Conservation (phyloP, 2,888 invertebrate genomes). For the Poecilobothrus nobilitatus region DNA sequence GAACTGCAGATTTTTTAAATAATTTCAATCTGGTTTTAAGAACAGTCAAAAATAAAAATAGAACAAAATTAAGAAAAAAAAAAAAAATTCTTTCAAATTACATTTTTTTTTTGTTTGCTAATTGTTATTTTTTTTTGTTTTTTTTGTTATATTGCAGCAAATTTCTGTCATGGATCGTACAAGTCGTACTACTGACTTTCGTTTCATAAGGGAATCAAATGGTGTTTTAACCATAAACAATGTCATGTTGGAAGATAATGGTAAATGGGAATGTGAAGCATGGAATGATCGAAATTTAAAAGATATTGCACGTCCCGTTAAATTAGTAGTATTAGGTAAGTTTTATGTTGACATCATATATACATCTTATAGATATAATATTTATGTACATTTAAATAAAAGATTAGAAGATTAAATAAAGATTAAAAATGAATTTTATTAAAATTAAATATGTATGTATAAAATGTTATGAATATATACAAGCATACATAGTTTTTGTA, state of each 20-base stretch:
- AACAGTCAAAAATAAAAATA: not conserved
- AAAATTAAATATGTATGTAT: too few relatives aligned
- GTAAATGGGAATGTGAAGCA: slow-evolving; percentile 65
- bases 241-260: slow-evolving; percentile 56
- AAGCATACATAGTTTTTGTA: too few relatives aligned
- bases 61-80: not conserved
- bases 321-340: slow-evolving; percentile 59
- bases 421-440: too few relatives aligned
- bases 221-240: slow-evolving; percentile 44
- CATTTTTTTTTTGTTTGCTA: not conserved
- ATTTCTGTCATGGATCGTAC: slow-evolving; percentile 43
- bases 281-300: slow-evolving; percentile 54
- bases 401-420: too few relatives aligned
- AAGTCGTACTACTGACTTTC: slow-evolving; percentile 41
- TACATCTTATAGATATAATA: not conserved
- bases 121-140: not conserved
- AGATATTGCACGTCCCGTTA: slow-evolving; percentile 55
- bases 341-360: slow-evolving; percentile 23
- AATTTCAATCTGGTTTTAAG: too few relatives aligned
- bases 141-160: slow-evolving; percentile 29
- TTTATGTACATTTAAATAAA: too few relatives aligned
- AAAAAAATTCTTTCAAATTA: too few relatives aligned
- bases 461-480: too few relatives aligned
- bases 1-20: too few relatives aligned
- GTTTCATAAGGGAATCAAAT: slow-evolving; percentile 43